Evolutionary conservation across 2,888 invertebrate genomes (phyloP), one percentile per base, ranked within the genome.

Genomic region (Brachyptera risi): DNA sequence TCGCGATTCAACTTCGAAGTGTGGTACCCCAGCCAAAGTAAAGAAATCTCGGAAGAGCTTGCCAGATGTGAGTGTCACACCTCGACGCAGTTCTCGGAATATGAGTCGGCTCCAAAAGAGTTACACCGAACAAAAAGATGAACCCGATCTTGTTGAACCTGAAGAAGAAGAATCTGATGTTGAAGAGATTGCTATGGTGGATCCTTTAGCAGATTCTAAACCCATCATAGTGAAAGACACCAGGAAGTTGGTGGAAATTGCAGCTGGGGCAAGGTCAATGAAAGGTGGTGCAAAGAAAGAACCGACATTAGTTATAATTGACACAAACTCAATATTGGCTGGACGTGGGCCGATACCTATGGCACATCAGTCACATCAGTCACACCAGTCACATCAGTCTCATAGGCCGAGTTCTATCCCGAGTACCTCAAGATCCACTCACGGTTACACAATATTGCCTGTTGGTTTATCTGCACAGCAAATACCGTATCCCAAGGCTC

Each of bases 271-370:
- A 40, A 78, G 78, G 67, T 71, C 70, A 58, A 71, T 73, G 3
- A 76, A 76, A 49, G 74, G 78, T 54, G 80, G 79, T 62, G 21
- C 47, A 54, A 83, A 87, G 71, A 85, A 90, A 69, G 84, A 90
- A 73, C 86, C 87, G 0, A 87, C 87, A 5, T 77, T 90, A 66
- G 88, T 90, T 31, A 88, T 90, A 56, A 88, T 90, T 66, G 90
- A 90, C 70, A 87, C 88, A 11, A 87, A 88, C 75, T 83, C 90
- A 15, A 83, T 84, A 69, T 74, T 85, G 60, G 82, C 84, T 61
- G 84, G 83, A 19, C 83, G 84, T 67, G 82, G 82, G 13, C 79
- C 81, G 17, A 73, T 83, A 44, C 82, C 83, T 35, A 72, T 80
- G 1, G 72, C 72, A 65, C n/a, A n/a, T n/a, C n/a, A n/a, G n/a